Evolutionary conservation across 1,140 invertebrate species (phyloP).

Genomic region (Polyergus mexicanus): DNA sequence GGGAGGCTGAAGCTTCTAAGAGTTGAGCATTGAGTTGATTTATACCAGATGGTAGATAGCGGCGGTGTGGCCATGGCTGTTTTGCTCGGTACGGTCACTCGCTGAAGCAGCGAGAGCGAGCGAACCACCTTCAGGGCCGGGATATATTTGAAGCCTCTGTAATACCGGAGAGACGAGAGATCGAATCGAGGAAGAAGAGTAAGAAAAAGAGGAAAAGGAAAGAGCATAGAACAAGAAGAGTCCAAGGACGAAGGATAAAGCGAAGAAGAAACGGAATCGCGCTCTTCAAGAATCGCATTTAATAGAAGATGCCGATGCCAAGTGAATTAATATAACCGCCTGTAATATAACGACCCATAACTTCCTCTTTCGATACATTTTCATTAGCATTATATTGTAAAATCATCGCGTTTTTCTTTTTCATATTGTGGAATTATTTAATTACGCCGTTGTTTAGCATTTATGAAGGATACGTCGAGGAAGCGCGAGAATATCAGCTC

Average conservation of each 20-base stretch:
- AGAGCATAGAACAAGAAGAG: conserved; percentile 24
- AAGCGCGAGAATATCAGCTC: conserved; percentile 32
- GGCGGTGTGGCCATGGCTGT: conserved; percentile 70
- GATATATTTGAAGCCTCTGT: conserved; percentile 72
- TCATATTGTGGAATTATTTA: not conserved
- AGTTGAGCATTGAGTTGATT: conserved; percentile 83
- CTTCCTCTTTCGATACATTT: conserved; percentile 77
- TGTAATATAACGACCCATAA: conserved; percentile 35
- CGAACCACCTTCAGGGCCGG: conserved; percentile 73
- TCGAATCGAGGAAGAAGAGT: conserved; percentile 18
- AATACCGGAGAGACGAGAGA: conserved; percentile 67
- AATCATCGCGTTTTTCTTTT: not conserved
- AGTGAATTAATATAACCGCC: conserved; percentile 38
- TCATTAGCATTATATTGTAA: conserved; percentile 71
- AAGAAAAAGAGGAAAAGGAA: conserved; percentile 17
- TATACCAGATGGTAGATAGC: conserved; percentile 84
- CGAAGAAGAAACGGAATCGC: conserved; percentile 30
- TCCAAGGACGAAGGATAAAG: conserved; percentile 44
- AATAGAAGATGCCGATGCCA: conserved; percentile 40
- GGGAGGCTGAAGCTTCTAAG: conserved; percentile 78
- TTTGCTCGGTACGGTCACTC: conserved; percentile 74
- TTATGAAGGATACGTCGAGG: conserved; percentile 20
- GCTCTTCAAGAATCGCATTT: conserved; percentile 41
- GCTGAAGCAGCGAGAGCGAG: conserved; percentile 65
- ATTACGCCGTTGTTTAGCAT: conserved; percentile 30